Percentiles rank a stretch among this genome's conserved stretches.
These are phyloP conservation scores for Tragelaphus scriptus DNA, from an alignment of 2,113 vertebrate genomes.

Conservation along the genomic window DNA sequence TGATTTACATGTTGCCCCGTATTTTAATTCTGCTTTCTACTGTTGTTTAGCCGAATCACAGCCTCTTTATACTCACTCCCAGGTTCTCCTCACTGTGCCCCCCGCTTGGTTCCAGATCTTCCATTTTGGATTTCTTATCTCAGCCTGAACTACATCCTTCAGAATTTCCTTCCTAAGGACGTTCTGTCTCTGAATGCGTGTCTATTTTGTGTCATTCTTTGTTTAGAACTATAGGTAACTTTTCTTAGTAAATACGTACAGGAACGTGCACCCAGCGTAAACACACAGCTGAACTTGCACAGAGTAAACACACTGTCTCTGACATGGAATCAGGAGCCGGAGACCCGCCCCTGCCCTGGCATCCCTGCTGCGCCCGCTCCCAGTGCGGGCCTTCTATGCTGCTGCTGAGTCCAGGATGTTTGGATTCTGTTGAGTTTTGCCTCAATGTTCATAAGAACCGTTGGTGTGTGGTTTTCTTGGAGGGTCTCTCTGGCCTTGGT, in stretches of 20 bases:
- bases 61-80: neutral
- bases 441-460: neutral
- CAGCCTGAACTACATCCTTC: neutral
- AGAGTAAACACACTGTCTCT: neutral
- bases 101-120: neutral
- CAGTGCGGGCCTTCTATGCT: fast-evolving
- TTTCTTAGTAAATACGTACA: neutral
- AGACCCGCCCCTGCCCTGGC: no score
- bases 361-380: fast-evolving
- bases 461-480: neutral
- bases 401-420: neutral
- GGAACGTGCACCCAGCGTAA: neutral
- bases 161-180: neutral
- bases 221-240: neutral
- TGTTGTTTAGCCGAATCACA: neutral
- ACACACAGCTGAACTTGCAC: neutral
- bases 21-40: neutral
- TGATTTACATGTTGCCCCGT: neutral
- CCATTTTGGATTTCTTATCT: neutral
- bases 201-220: neutral
- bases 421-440: neutral
- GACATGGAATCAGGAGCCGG: neutral
- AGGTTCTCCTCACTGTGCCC: neutral
- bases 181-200: neutral
- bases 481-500: neutral